phyloP scores from a whole-genome alignment of 2,888 invertebrate genomes.

The Abrostola tripartita region DNA sequence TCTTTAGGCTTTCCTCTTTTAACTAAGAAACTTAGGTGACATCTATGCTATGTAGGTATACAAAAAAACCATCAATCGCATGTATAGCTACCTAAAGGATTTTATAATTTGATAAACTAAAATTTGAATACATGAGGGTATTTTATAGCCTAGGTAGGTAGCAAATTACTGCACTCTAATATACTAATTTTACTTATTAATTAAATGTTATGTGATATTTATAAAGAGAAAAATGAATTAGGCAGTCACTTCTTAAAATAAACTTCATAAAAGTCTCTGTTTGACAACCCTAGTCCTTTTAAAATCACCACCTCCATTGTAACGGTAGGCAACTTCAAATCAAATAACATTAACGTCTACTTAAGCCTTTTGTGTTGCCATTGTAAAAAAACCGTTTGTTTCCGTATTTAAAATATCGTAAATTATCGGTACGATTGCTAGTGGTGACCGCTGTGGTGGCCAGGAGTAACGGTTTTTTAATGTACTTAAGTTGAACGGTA shows the following conservation, averaged over 20 bases:
- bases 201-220: no score
- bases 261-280: no score
- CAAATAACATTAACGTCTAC: constrained; percentile 76
- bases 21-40: neutral
- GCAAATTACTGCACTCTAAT: no score
- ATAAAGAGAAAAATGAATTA: no score
- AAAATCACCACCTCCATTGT: constrained; percentile 80
- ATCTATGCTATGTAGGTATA: neutral
- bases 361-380: constrained; percentile 66
- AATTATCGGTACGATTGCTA: constrained; percentile 51
- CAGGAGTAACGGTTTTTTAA: constrained; percentile 49
- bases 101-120: no score
- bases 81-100: no score
- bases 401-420: constrained; percentile 57
- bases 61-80: no score
- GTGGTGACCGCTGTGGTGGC: constrained; percentile 47
- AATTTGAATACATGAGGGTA: no score
- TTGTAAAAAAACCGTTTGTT: constrained; percentile 70
- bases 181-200: no score
- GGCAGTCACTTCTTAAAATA: no score
- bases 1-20: neutral
- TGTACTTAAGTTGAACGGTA: constrained; percentile 34
- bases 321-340: constrained; percentile 77
- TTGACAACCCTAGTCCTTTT: constrained; percentile 54
- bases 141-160: no score